These are phyloP conservation scores for Fratercula arctica DNA, from an alignment of 2,797 vertebrate genomes.

Conservation along the genomic window DNA sequence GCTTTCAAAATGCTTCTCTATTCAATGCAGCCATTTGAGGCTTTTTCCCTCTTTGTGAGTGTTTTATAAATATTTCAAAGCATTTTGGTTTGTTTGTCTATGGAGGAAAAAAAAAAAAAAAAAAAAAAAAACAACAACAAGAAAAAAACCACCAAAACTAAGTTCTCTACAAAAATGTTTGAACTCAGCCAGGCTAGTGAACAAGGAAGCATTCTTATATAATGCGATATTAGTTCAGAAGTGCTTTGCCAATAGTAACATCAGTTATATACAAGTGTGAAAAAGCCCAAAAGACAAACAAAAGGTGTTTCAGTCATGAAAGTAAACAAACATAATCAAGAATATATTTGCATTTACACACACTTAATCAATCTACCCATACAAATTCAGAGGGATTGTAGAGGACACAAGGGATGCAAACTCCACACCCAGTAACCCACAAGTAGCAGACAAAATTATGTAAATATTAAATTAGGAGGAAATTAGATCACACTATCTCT, in stretches of 20 bases:
- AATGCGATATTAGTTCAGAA: background rate
- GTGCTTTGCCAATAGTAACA: background rate
- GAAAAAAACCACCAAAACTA: accelerated
- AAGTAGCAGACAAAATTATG: background rate
- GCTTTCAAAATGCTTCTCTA: background rate
- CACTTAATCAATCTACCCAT: background rate
- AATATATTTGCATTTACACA: background rate
- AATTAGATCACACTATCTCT: background rate
- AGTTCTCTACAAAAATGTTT: background rate
- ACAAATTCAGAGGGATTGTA: background rate
- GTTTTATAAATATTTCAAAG: background rate
- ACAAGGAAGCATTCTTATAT: background rate
- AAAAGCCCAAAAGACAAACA: background rate
- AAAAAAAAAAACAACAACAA: no score
- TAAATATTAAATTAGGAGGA: background rate
- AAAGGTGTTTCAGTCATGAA: background rate
- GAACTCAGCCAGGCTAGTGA: background rate
- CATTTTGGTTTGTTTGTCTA: background rate
- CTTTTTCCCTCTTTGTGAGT: background rate
- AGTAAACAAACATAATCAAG: background rate
- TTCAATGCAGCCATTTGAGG: background rate
- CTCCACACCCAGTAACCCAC: background rate
- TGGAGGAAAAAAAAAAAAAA: no score
- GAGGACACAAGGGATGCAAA: background rate
- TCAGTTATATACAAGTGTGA: background rate